Conservation (phyloP, 92 coral and sea anemone species). For the Parazoanthus darwini region DNA sequence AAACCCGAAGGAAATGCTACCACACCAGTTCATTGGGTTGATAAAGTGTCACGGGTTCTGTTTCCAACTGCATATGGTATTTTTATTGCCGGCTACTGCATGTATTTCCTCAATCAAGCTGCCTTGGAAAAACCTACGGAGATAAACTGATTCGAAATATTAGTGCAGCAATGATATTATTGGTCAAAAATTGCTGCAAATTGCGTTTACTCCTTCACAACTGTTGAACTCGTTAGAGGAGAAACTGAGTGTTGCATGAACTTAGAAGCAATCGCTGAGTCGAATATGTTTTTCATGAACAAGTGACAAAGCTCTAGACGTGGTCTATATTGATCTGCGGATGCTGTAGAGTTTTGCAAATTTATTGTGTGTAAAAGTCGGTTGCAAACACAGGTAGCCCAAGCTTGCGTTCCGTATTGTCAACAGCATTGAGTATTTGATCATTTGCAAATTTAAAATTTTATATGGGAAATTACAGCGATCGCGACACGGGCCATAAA, state of each 20-base stretch:
- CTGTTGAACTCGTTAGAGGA: too few species aligned
- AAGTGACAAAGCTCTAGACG: not conserved
- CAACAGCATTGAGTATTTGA: too few species aligned
- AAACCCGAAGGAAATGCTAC: not conserved
- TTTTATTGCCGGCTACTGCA: constrained; percentile 53
- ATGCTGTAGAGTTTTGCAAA: not conserved
- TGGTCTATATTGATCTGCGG: not conserved
- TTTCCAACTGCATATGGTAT: constrained; percentile 43
- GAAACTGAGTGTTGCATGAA: too few species aligned
- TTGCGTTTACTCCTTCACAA: too few species aligned
- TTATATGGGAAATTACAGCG: too few species aligned
- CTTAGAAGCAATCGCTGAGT: too few species aligned
- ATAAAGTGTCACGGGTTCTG: constrained; percentile 47
- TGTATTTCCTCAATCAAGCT: constrained; percentile 31
- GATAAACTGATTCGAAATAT: not conserved
- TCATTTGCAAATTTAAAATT: too few species aligned
- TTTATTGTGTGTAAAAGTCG: too few species aligned
- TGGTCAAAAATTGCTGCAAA: not conserved
- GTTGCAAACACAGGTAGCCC: too few species aligned
- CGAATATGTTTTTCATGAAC: too few species aligned
- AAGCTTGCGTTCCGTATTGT: too few species aligned
- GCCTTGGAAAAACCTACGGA: not conserved
- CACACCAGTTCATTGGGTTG: constrained; percentile 47
- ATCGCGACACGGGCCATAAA: too few species aligned
- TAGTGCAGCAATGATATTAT: not conserved